Evolutionary conservation across 2,113 vertebrate species (phyloP), one percentile per base, ranked within the genome.

Genomic region (Otolemur garnettii): DNA sequence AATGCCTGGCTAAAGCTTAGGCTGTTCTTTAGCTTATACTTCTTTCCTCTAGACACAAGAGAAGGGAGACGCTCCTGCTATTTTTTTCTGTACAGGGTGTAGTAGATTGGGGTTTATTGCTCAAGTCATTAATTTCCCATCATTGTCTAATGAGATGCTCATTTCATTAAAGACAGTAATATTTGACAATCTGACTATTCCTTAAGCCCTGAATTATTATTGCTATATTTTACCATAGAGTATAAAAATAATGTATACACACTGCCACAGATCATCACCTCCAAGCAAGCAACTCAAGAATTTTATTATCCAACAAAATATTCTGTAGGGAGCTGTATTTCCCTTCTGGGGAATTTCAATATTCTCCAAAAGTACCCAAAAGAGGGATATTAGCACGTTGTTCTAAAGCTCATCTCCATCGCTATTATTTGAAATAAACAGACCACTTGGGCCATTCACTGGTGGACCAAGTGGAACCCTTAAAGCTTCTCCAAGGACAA

Each of bases 61-160:
- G 69, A 88, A 93, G 21, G 74, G 22, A 80, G 72, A 77, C 91
- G 21, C 30, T 75, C 28, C 60, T 92, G 26, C 80, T 78, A 45
- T 92, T 90, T 97, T 35, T 90, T 95, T 84, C 45, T 81, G 68
- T 85, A 74, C 28, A 81, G 68, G 14, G 18, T 80, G 30, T 26
- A 93, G 53, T 79, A 42, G 55, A 95, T 95, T 93, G 84, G n/a
- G n/a, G 69, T 78, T 91, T 96, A 96, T 82, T 97, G 66, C 85
- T 94, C 82, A 95, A 93, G 87, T 94, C 94, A 96, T 97, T 97
- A 96, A 95, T 97, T 97, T 89, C 30, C 77, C 68, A 90, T 94
- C 64, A 93, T 97, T 96, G 96, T 82, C 90, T 93, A 95, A 69
- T 53, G 82, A 93, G 68, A 87, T n/a, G 83, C 66, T 78, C 64